Percentiles rank a stretch among this genome's conserved stretches.
Conservation (phyloP, 2,888 invertebrate genomes). For the Drosophila antonietae region DNA sequence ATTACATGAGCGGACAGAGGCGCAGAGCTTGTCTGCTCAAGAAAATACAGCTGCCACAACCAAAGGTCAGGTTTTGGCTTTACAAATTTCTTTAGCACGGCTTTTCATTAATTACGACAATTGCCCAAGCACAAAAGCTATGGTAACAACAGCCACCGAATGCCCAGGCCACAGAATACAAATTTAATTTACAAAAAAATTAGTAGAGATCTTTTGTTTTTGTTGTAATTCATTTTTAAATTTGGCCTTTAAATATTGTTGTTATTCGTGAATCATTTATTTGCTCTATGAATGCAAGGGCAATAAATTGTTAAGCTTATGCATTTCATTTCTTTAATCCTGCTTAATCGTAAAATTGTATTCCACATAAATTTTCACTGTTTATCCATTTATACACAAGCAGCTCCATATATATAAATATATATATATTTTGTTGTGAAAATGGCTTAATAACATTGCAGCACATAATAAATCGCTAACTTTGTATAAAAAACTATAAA, state of each 20-base stretch:
- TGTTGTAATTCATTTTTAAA: background rate
- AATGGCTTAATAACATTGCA: background rate
- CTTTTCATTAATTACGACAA: conserved; percentile 32
- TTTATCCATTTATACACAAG: background rate
- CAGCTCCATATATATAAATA: background rate
- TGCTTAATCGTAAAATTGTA: background rate
- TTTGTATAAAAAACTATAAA: background rate
- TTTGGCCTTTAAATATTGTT: conserved; percentile 16
- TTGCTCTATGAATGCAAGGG: conserved; percentile 24
- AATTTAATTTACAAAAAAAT: conserved; percentile 42
- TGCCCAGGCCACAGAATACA: conserved; percentile 44
- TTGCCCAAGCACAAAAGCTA: conserved; percentile 4
- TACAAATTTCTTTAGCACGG: conserved; percentile 15
- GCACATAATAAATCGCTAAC: background rate
- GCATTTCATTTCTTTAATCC: background rate
- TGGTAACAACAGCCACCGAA: conserved; percentile 15
- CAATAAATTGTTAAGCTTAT: conserved; percentile 34
- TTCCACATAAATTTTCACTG: background rate
- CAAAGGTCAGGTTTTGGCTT: conserved; percentile 40
- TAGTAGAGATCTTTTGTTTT: background rate
- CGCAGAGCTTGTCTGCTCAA: background rate
- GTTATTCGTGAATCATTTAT: conserved; percentile 38
- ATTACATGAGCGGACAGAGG: conserved; percentile 34
- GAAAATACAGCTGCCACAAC: conserved; percentile 14
- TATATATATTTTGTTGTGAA: background rate